A percentile compares a stretch with the other conserved stretches of the same genome.
These are phyloP conservation scores for Siniperca obscura DNA, from an alignment of 2,797 vertebrate species.

Conservation along the genomic window DNA sequence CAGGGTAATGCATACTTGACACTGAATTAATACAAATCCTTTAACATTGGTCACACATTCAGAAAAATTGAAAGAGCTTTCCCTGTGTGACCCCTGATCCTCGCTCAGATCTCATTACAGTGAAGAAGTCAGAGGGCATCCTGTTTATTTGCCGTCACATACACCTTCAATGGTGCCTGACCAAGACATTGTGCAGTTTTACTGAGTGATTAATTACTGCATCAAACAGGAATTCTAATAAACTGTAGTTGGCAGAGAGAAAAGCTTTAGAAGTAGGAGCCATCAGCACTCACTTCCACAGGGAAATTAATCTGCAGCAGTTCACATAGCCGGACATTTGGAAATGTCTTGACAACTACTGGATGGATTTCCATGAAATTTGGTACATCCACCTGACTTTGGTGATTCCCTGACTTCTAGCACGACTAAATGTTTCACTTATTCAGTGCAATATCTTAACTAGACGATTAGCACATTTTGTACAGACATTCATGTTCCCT, in stretches of 20 bases:
- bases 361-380: background rate
- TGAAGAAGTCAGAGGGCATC: background rate
- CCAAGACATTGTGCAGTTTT: conserved; percentile 30
- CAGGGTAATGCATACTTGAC: background rate
- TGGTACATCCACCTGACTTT: background rate
- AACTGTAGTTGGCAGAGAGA: conserved; percentile 44
- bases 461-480: background rate
- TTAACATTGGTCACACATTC: conserved; percentile 8
- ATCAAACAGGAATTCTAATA: conserved; percentile 49
- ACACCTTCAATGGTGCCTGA: background rate
- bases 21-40: conserved; percentile 16
- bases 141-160: conserved; percentile 22
- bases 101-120: background rate
- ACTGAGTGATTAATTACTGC: conserved; percentile 45
- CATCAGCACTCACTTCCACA: conserved; percentile 28
- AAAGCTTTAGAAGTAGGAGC: conserved; percentile 5
- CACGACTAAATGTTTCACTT: too few species aligned
- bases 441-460: background rate
- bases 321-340: conserved; percentile 7
- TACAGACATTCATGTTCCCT: background rate
- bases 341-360: background rate
- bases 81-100: background rate
- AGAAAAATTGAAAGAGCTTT: conserved; percentile 1
- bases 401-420: background rate
- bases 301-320: conserved; percentile 50